Evolutionary conservation across 2,888 invertebrate genomes (phyloP), one percentile per base, ranked within the genome.

Genomic region (Nemotelus pantherinus): DNA sequence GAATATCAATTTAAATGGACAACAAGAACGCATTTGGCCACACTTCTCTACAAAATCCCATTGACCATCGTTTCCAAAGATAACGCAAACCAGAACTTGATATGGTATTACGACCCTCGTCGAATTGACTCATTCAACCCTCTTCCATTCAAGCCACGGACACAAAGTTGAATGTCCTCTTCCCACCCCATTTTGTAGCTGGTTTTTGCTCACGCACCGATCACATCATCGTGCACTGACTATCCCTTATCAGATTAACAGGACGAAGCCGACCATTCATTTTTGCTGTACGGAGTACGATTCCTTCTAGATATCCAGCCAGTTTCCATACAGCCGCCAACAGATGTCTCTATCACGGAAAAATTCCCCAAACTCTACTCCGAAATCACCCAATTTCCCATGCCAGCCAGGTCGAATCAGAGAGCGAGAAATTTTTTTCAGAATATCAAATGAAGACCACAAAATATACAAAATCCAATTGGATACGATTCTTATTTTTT

Each of bases 101-200:
- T 25, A 25, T 25, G 25, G 25, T 25, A 48, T 58, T 65, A 47
- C 65, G 55, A 77, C 72, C 77, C 77, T 72, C 50, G 7, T 57
- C 25, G 41, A 39, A 43, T 63, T 63, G 55, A 3, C 60, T 45
- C 71, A 74, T 43, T 74, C 60, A 39, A 70, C 77, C 77, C 77
- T 43, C 55, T 70, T 60, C 39, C 2, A 41, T 5, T n/a, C 45
- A 48, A 74, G 43, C 65, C 41, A 65, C 63, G 63, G 63, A 57
- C 25, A 58, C 75, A 68, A 65, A 72, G 60, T 64, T 72, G 47
- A 72, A 72, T 70, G 70, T 39, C 70, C 70, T 70, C 50, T 50
- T 70, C 70, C 39, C 70, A 70, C 55, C 55, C 70, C 47, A 65
- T 45, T 7, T 45, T 44, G 3, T 43, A 39, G 3, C 60, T 43